Evolutionary conservation across 1,140 invertebrate genomes (phyloP), one percentile per base, ranked within the genome.

Genomic region (Lucilia sericata): DNA sequence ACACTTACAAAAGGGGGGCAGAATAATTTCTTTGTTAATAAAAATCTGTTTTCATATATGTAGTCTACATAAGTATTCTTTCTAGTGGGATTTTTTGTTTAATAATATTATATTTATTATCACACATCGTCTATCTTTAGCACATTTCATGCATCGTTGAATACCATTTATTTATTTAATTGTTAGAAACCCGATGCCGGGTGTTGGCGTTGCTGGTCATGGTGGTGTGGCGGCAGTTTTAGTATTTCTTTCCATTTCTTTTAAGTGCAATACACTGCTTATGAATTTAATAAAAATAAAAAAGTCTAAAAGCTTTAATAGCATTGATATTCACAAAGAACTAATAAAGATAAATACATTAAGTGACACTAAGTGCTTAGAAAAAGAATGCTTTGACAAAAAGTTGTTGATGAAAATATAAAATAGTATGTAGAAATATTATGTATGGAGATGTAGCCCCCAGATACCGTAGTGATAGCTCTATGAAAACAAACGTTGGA

Each of bases 121-220:
- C 65, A 70, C 65, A 21, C 65, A 70, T 70, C 65, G 19, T 25
- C 65, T 70, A 70, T 70, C 65, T 70, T 7, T 10, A 42, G 13
- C 55, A 60, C 36, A 80, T 80, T 80, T 80, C n/a, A 80, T 51
- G 76, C 42, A 49, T 80, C 76, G 76, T 80, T 80, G 75, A 80
- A 25, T 80, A 42, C 7, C 42, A 42, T 42, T 42, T 42, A 42
- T 80, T 47, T 25, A 49, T 25, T 51, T 49, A 49, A 80, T 80
- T 80, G 76, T 80, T 21, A 10, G 42, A 42, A 42, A 42, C 2
- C 42, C 10, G 10, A 42, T 8, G 42, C 42, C 42, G 42, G 42
- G 7, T 42, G 42, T 42, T 42, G 7, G 42, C 5, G 76, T 25
- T 80, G 42, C 9, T 25, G 47, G 9, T 76, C n/a, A 49, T 49